These are phyloP conservation scores for Caenorhabditis imperialis DNA, from an alignment of 2,888 invertebrate species.

Conservation along the genomic window DNA sequence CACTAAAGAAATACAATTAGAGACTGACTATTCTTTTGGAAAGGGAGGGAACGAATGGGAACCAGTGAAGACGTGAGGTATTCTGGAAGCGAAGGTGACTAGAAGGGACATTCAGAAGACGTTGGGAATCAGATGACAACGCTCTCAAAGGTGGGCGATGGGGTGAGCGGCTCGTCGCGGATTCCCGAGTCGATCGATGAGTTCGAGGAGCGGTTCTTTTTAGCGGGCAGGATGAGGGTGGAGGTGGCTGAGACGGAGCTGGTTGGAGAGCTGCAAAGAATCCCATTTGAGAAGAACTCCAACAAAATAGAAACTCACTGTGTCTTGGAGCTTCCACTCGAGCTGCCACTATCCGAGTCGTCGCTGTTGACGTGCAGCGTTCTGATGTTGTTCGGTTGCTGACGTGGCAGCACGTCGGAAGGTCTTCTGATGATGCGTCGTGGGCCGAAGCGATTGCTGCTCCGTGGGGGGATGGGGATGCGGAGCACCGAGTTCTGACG, in stretches of 20 bases:
- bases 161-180: constrained; percentile 51
- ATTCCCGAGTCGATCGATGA: constrained; percentile 65
- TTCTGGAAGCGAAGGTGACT: constrained; percentile 19
- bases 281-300: background rate
- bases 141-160: constrained; percentile 48
- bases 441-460: constrained; percentile 72
- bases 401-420: constrained; percentile 59
- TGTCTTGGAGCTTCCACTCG: constrained; percentile 39
- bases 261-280: constrained; percentile 38
- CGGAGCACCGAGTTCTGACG: constrained; percentile 77
- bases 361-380: constrained; percentile 57
- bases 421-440: constrained; percentile 65
- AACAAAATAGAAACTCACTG: constrained; percentile 22
- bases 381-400: constrained; percentile 35
- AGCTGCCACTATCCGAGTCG: constrained; percentile 40
- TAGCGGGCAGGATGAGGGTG: constrained; percentile 36
- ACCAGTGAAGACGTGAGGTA: constrained; percentile 46
- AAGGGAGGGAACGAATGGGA: background rate
- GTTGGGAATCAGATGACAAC: constrained; percentile 35
- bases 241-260: constrained; percentile 44
- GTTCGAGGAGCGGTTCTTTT: constrained; percentile 60
- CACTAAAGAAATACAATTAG: background rate
- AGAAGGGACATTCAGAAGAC: constrained; percentile 11
- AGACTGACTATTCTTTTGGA: constrained; percentile 17
- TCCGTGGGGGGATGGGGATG: constrained; percentile 76